Evolutionary conservation across 2,888 invertebrate genomes (phyloP), one percentile per base, ranked within the genome.

Genomic region (Gasteruption jaculator): DNA sequence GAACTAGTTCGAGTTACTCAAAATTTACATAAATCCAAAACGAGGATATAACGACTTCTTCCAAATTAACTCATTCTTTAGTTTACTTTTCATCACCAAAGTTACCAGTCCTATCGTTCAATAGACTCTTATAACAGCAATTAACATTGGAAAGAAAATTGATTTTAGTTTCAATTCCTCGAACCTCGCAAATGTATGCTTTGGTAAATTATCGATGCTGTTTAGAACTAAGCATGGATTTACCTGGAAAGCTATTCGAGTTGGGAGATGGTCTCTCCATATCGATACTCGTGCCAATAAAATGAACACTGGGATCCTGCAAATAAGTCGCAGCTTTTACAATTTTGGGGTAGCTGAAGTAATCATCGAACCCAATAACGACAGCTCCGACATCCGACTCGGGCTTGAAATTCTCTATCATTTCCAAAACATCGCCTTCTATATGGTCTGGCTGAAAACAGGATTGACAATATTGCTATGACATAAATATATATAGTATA

Each of bases 241-340:
- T n/a, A 62, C 65, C 65, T 53, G 66, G 65, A 47, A 54, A 65
- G 42, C 39, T 50, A 35, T 57, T 60, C 3, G 48, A 31, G 38
- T 60, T 64, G 6, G 63, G 63, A 3, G 65, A 64, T 2, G 65
- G 66, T 15, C 61, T 60, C 29, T 52, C 56, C 26, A 61, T 57
- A 74, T 97, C 97, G 1, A 88, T 90, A 67, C 97, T 97, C 5
- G 96, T 94, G 0, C 87, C 96, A 41, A 97, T 75, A 65, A 94
- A 97, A 30, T 89, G 65, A 56, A 88, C 85, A 12, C 84, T 77
- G 1, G 85, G 83, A 55, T 88, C 77, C 16, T 79, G 79, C 1
- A 95, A 77, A 70, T 97, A 97, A 19, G 86, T 86, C 1, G 90
- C 86, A 1, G 96, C 96, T 71, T 91, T 92, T 63, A 90, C 76